Conservation (phyloP, 2,888 invertebrate species). For the Shargacucullia verbasci region DNA sequence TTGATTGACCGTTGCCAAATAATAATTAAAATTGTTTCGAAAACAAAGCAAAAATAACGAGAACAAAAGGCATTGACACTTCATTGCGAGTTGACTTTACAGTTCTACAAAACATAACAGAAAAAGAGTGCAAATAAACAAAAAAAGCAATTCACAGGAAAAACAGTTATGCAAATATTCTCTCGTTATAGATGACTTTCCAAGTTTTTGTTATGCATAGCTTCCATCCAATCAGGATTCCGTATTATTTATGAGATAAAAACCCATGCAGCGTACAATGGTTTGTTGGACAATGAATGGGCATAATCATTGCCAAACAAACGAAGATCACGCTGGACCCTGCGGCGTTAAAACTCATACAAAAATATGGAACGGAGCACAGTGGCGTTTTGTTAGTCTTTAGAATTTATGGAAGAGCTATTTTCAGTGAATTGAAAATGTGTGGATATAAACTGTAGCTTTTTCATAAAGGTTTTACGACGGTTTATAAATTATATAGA, state of each 20-base stretch:
- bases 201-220: constrained; percentile 54
- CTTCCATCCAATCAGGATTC: constrained; percentile 54
- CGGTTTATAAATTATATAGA: background rate
- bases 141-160: constrained; percentile 34
- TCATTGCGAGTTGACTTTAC: background rate
- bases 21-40: too few relatives aligned
- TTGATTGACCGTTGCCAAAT: too few relatives aligned
- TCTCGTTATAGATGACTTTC: constrained; percentile 48
- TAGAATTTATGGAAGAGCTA: constrained; percentile 1
- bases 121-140: constrained; percentile 28
- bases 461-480: background rate
- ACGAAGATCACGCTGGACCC: constrained; percentile 67
- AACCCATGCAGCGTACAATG: constrained; percentile 62
- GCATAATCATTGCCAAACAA: constrained; percentile 72
- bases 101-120: constrained; percentile 25
- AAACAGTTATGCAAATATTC: constrained; percentile 48
- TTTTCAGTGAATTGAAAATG: constrained; percentile 8
- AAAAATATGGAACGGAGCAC: constrained; percentile 42
- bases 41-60: background rate
- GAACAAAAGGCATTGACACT: background rate
- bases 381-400: constrained; percentile 27
- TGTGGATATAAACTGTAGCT: background rate
- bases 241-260: constrained; percentile 60
- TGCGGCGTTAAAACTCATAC: constrained; percentile 57
- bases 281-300: constrained; percentile 66